These are phyloP conservation scores for Calidris pygmaea DNA, from an alignment of 2,113 vertebrate species.

Conservation along the genomic window DNA sequence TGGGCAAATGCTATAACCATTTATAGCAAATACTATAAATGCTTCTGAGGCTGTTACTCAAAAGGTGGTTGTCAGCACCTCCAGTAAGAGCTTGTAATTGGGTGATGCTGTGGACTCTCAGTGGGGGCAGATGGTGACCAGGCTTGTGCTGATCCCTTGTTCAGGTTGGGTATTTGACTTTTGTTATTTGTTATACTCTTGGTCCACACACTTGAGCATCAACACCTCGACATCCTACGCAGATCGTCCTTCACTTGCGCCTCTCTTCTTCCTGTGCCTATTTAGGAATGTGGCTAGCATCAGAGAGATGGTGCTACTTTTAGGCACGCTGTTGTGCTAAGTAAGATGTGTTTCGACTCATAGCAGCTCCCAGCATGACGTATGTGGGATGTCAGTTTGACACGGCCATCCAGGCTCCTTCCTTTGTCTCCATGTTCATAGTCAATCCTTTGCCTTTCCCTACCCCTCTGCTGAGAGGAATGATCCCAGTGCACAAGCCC, in stretches of 20 bases:
- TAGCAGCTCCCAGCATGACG: not conserved
- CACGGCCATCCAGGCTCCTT: accelerated
- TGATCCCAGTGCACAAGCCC: not conserved
- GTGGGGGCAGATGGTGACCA: not conserved
- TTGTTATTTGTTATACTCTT: not conserved
- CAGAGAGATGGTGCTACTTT: not conserved
- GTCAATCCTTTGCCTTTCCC: not conserved
- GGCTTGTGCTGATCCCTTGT: not conserved
- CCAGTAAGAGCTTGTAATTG: accelerated
- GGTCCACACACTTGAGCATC: not conserved
- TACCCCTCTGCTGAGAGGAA: not conserved
- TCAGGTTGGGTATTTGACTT: not conserved
- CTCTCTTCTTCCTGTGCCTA: not conserved
- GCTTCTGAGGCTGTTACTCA: not conserved
- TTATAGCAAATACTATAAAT: not conserved
- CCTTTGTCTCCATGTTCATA: not conserved
- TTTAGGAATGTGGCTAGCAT: not conserved
- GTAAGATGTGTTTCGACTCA: not conserved
- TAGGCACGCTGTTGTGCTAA: not conserved
- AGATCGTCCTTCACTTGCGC: not conserved
- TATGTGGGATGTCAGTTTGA: not conserved
- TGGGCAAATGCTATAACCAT: not conserved
- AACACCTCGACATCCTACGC: not conserved
- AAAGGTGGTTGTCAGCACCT: not conserved
- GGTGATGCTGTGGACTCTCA: not conserved